Conservation (phyloP, 2,113 vertebrate genomes). For the Notothenia coriiceps region DNA sequence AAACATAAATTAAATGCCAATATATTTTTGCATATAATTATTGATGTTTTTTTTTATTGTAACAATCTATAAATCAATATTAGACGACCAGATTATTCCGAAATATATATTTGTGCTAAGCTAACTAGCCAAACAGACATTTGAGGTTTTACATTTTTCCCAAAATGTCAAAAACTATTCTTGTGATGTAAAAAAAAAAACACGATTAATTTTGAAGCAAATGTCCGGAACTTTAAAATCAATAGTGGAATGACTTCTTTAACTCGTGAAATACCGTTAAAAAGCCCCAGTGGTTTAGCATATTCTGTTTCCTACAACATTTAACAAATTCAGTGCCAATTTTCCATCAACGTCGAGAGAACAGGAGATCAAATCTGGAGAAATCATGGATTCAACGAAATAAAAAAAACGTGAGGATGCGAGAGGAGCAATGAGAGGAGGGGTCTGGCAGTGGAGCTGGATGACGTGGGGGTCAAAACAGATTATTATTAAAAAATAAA, state of each 20-base stretch:
- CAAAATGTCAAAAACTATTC: neutral
- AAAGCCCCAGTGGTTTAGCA: constrained; percentile 63
- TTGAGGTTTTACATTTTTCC: neutral
- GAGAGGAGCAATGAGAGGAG: neutral
- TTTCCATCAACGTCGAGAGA: constrained; percentile 59
- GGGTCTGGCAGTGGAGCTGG: constrained; percentile 34
- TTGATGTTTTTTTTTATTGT: too few relatives aligned
- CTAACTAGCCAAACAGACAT: neutral
- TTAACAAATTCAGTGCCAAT: constrained; percentile 71
- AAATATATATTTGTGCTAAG: neutral
- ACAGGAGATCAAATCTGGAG: neutral
- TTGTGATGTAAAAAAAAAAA: neutral
- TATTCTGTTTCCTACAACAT: constrained; percentile 38
- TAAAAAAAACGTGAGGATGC: neutral
- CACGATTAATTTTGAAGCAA: too few relatives aligned
- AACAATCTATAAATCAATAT: too few relatives aligned
- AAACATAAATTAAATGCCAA: too few relatives aligned
- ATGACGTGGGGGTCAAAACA: neutral
- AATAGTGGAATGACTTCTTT: constrained; percentile 82
- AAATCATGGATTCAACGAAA: neutral
- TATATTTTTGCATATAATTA: too few relatives aligned
- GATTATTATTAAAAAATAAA: neutral
- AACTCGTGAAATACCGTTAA: constrained; percentile 76
- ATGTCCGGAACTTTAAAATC: constrained; percentile 63
- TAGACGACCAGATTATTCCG: too few relatives aligned